Base-by-base conservation (phyloP, 2,888 invertebrate species). In the Chrysopilus asiliformis region DNA sequence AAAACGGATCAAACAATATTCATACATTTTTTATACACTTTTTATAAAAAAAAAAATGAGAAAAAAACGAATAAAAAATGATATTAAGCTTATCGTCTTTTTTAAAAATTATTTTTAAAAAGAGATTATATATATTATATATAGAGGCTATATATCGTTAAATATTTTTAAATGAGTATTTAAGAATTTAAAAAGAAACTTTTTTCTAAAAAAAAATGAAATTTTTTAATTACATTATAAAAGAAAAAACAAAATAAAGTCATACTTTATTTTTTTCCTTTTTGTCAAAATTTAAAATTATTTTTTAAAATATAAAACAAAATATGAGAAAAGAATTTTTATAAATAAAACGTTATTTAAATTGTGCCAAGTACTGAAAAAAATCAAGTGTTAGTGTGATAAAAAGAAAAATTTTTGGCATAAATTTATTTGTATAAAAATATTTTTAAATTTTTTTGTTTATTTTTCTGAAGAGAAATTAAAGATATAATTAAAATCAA, bases 361-460 rank as follows among this genome's bases (percentile, higher is more conserved):
- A 44, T 44, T 43, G 61, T 62, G 61, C 61, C 60, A 62, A 62
- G 62, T 60, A 60, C 60, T 58, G 57, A 58, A 44, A n/a, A n/a
- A n/a, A n/a, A n/a, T n/a, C n/a, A n/a, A 53, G 52, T 54, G 53
- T 58, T 57, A 55, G 60, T 62, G 61, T 61, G 60, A 58, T 61
- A 57, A 36, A 36, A 36, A 12, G 20, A 36, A 41, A 13, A 34
- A 34, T 20, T 36, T 34, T 36, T 40, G 39, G 35, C 34, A 37
- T 32, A 29, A 36, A 32, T 26, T 34, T 38, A 33, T 37, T 34
- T 32, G n/a, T n/a, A n/a, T n/a, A n/a, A 32, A 32, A 17, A 14
- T 37, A 37, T 24, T 32, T 28, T 22, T 28, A 29, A 35, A 32
- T 32, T 24, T 37, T 30, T n/a, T n/a, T n/a, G n/a, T n/a, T n/a